Evolutionary conservation across 2,797 vertebrate species (phyloP).

Genomic region (Corythornis leucogaster): DNA sequence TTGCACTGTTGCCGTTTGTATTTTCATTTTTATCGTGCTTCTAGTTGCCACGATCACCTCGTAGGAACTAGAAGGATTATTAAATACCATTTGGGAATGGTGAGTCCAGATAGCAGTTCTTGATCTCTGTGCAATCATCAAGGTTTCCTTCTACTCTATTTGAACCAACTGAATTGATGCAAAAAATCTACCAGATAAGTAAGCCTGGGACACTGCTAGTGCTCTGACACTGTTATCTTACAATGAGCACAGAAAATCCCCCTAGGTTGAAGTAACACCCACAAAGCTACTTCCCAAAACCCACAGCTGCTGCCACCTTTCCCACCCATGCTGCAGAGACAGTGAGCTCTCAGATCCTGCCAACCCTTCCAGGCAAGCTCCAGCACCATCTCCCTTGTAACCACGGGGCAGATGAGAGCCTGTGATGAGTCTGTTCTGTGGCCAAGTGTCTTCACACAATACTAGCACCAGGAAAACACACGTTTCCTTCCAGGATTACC

Average conservation of each 20-base stretch:
- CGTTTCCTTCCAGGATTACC: background rate
- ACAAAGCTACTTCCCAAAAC: background rate
- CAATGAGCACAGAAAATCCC: background rate
- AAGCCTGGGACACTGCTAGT: background rate
- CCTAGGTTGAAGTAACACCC: fast-evolving
- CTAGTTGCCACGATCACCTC: background rate
- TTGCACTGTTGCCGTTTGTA: background rate
- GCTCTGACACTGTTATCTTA: background rate
- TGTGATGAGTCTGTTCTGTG: fast-evolving
- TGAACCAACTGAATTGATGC: background rate
- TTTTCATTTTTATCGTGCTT: background rate
- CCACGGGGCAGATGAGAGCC: background rate
- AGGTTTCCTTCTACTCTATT: background rate
- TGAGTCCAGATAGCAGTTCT: background rate
- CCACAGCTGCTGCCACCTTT: background rate
- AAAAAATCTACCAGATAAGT: background rate
- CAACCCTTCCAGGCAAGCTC: background rate
- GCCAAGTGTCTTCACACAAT: background rate
- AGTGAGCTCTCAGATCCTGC: background rate
- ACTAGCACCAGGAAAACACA: background rate
- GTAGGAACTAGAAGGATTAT: background rate
- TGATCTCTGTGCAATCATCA: background rate
- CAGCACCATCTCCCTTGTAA: background rate
- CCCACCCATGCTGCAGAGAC: background rate
- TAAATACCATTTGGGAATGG: background rate